Percentiles rank a stretch among this genome's conserved stretches.
These are phyloP conservation scores for Keiferia lycopersicella DNA, from an alignment of 2,888 invertebrate genomes.

Conservation along the genomic window DNA sequence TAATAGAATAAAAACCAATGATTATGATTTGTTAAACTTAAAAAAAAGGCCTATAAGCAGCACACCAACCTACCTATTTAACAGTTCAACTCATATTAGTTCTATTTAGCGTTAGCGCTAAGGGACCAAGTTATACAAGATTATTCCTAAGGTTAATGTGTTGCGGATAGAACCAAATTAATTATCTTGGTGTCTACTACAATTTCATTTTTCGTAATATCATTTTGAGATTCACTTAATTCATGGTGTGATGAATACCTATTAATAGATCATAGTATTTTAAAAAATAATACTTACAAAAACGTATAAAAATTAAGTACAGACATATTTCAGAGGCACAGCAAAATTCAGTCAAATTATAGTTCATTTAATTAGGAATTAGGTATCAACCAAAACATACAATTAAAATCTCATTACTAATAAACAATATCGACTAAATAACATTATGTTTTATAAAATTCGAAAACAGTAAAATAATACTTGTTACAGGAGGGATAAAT, in stretches of 20 bases:
- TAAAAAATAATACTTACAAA: not conserved
- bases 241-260: too few relatives aligned
- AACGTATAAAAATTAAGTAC: not conserved
- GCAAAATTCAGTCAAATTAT: not conserved
- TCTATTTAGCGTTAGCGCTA: too few relatives aligned
- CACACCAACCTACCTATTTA: too few relatives aligned
- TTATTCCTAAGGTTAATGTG: too few relatives aligned
- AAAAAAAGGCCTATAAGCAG: too few relatives aligned
- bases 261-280: not conserved
- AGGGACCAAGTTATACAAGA: too few relatives aligned
- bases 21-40: not conserved
- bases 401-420: not conserved
- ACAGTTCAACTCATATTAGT: too few relatives aligned
- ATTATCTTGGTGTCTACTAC: too few relatives aligned
- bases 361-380: too few relatives aligned
- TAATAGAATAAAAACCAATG: not conserved
- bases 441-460: slow-evolving; percentile 17
- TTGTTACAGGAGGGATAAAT: slow-evolving; percentile 16
- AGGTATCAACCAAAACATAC: not conserved
- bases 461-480: slow-evolving; percentile 23
- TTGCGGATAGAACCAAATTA: too few relatives aligned
- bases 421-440: slow-evolving; percentile 22
- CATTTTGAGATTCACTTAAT: too few relatives aligned
- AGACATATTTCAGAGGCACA: not conserved
- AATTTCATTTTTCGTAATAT: too few relatives aligned